phyloP scores from a whole-genome alignment of 2,888 invertebrate species.

The Byasa hedistus region DNA sequence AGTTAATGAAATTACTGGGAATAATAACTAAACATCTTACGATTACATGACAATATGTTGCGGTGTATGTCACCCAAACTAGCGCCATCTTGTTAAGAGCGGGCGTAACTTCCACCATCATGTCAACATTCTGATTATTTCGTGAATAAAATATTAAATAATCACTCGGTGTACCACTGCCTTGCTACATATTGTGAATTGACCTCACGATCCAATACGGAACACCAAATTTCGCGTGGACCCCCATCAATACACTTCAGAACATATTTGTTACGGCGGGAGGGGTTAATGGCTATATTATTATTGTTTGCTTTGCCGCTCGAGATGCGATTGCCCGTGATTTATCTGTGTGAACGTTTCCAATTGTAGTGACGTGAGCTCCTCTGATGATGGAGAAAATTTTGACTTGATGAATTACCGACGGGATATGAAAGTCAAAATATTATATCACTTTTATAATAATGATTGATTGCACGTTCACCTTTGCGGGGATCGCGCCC shows the following conservation, averaged over 20 bases:
- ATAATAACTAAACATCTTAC: too few relatives aligned
- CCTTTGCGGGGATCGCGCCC: background rate
- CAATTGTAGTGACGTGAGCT: constrained; percentile 29
- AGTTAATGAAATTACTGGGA: too few relatives aligned
- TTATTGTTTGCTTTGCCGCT: constrained; percentile 41
- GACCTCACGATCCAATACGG: constrained; percentile 55
- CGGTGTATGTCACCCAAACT: too few relatives aligned
- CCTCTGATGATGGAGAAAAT: constrained; percentile 19
- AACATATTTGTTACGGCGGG: constrained; percentile 50
- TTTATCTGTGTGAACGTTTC: constrained; percentile 43
- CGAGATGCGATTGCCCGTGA: constrained; percentile 37
- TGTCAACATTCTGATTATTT: too few relatives aligned
- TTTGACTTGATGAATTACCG: constrained; percentile 11
- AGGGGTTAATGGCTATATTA: constrained; percentile 52
- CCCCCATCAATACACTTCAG: constrained; percentile 58
- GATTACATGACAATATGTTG: too few relatives aligned
- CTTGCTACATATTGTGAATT: constrained; percentile 46
- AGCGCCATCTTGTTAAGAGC: too few relatives aligned
- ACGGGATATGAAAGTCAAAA: constrained; percentile 6
- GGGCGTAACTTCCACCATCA: too few relatives aligned
- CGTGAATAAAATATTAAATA: background rate
- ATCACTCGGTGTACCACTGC: constrained; percentile 39
- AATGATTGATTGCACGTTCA: constrained; percentile 11
- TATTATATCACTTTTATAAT: constrained; percentile 13
- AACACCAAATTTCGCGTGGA: constrained; percentile 37